Percentiles rank a stretch among this genome's conserved stretches.
phyloP scores from a whole-genome alignment of 2,113 vertebrate species.

The Sminthopsis crassicaudata region DNA sequence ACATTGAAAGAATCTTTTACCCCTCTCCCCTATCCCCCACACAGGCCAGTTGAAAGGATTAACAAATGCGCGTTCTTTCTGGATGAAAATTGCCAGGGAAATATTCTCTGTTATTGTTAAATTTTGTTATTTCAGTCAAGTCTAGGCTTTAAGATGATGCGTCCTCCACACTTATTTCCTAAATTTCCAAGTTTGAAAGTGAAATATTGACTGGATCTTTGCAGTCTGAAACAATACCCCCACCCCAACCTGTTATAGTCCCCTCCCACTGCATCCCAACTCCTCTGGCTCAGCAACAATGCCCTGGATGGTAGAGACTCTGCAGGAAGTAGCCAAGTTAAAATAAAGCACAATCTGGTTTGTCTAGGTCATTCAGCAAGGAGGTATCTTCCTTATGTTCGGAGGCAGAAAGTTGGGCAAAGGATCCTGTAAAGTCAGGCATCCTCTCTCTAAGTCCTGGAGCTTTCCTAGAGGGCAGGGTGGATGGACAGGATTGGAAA shows the following conservation, averaged over 20 bases:
- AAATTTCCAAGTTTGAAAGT: not conserved
- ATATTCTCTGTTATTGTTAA: rapidly evolving
- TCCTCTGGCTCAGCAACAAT: not conserved
- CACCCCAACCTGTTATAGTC: not conserved
- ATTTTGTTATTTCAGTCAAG: not conserved
- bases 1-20: not conserved
- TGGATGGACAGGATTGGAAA: not conserved
- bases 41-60: not conserved
- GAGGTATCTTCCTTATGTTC: not conserved
- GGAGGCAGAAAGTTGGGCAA: not conserved
- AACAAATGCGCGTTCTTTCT: not conserved
- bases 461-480: not conserved
- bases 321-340: not conserved
- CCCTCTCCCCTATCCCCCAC: not conserved
- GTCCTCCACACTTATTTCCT: not conserved
- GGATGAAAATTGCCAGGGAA: not conserved
- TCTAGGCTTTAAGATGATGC: not conserved
- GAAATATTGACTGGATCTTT: not conserved
- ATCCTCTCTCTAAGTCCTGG: not conserved
- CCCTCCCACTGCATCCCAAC: not conserved
- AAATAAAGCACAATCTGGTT: slow-evolving; percentile 10
- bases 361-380: not conserved
- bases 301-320: not conserved
- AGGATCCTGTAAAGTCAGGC: not conserved
- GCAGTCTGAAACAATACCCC: not conserved